Percentiles rank a stretch among this genome's conserved stretches.
Conservation (phyloP, 2,888 invertebrate species). For the Hypercompe scribonia region DNA sequence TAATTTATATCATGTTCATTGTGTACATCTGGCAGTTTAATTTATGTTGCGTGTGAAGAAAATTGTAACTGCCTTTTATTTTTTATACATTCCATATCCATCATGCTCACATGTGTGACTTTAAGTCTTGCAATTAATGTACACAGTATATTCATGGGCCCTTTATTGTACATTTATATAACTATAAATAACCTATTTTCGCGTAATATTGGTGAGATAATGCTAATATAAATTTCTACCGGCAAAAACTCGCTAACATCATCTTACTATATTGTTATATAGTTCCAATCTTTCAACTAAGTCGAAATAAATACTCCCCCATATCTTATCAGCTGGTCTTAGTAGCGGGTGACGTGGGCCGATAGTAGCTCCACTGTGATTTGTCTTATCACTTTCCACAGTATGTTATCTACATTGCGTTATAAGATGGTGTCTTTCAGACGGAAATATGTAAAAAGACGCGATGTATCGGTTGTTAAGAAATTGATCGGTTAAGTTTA, state of each 20-base stretch:
- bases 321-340: constrained; percentile 70
- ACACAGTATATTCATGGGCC: not conserved
- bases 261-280: constrained; percentile 20
- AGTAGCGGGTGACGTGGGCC: constrained; percentile 62
- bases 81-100: not conserved
- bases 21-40: constrained; percentile 17
- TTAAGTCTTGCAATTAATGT: not conserved
- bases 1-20: constrained; percentile 10
- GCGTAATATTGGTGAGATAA: not conserved
- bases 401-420: constrained; percentile 54
- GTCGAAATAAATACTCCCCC: constrained; percentile 54
- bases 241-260: constrained; percentile 2
- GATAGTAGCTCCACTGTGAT: constrained; percentile 60
- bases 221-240: not conserved
- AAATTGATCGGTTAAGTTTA: constrained; percentile 32
- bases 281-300: constrained; percentile 51
- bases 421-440: constrained; percentile 22
- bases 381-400: constrained; percentile 56
- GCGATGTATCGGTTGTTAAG: constrained; percentile 41
- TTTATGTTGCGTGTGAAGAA: constrained; percentile 19
- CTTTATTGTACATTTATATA: not conserved
- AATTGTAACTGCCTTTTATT: constrained; percentile 9
- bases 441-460: constrained; percentile 23
- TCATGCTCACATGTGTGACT: constrained; percentile 13
- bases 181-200: not conserved